phyloP scores from a whole-genome alignment of 2,113 vertebrate species.

The Muntiacus muntjak region DNA sequence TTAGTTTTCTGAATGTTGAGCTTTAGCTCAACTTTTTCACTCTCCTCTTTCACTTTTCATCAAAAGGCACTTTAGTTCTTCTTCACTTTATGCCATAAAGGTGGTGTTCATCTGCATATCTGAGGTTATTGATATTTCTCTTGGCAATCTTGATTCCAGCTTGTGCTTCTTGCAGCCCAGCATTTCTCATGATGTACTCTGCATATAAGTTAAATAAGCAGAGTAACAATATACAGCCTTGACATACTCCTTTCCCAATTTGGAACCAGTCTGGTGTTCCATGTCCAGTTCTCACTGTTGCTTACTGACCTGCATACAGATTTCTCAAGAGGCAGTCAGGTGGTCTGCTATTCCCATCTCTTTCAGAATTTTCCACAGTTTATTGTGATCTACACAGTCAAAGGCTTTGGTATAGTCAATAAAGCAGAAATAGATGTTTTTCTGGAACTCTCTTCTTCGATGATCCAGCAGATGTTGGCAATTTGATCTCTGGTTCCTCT shows the following conservation, averaged over 20 bases:
- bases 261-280: neutral
- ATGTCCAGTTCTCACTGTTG: neutral
- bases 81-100: neutral
- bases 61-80: neutral
- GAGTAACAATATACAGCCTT: neutral
- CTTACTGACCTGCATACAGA: neutral
- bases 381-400: neutral
- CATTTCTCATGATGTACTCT: neutral
- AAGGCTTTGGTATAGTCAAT: neutral
- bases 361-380: neutral
- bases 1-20: neutral
- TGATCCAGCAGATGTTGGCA: rapidly evolving
- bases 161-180: neutral
- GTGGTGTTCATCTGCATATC: neutral
- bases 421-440: neutral
- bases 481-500: neutral
- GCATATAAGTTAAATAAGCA: neutral
- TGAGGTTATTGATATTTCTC: neutral
- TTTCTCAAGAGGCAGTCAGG: neutral
- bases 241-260: rapidly evolving
- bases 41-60: neutral
- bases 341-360: neutral
- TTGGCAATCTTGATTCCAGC: neutral
- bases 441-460: neutral
- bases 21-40: neutral